A percentile compares a stretch with the other conserved stretches of the same genome.
phyloP scores from a whole-genome alignment of 2,113 vertebrate genomes.

The Pseudorectes ferrugineus region DNA sequence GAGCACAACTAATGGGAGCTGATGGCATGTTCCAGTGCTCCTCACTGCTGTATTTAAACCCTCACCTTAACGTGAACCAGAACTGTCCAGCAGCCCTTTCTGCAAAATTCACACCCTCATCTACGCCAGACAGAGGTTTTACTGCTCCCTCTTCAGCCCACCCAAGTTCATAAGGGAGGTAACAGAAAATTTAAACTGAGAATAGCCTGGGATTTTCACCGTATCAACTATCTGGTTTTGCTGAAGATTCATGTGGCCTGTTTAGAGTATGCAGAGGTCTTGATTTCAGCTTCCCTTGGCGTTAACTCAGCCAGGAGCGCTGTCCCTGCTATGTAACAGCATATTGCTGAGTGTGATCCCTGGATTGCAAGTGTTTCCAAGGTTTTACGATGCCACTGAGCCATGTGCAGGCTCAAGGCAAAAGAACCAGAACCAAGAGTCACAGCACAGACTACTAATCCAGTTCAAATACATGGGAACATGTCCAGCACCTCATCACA shows the following conservation, averaged over 20 bases:
- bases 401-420: not conserved
- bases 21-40: not conserved
- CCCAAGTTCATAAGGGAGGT: not conserved
- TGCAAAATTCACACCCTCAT: not conserved
- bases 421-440: not conserved
- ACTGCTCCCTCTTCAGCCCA: not conserved
- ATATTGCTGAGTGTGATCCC: not conserved
- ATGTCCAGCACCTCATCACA: not conserved
- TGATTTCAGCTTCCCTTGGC: not conserved
- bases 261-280: not conserved
- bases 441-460: not conserved
- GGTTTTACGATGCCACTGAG: not conserved
- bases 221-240: not conserved
- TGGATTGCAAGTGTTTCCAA: not conserved
- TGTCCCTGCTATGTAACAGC: not conserved
- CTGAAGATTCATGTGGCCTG: not conserved
- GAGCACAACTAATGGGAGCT: not conserved
- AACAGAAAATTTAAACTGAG: not conserved
- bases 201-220: not conserved
- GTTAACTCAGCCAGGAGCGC: not conserved
- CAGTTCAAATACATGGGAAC: conserved; percentile 4
- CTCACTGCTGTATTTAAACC: not conserved
- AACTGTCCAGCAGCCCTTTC: not conserved
- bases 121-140: not conserved
- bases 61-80: not conserved